Evolutionary conservation across 2,113 vertebrate species (phyloP), one percentile per base, ranked within the genome.

Genomic region (Nematolebias whitei): DNA sequence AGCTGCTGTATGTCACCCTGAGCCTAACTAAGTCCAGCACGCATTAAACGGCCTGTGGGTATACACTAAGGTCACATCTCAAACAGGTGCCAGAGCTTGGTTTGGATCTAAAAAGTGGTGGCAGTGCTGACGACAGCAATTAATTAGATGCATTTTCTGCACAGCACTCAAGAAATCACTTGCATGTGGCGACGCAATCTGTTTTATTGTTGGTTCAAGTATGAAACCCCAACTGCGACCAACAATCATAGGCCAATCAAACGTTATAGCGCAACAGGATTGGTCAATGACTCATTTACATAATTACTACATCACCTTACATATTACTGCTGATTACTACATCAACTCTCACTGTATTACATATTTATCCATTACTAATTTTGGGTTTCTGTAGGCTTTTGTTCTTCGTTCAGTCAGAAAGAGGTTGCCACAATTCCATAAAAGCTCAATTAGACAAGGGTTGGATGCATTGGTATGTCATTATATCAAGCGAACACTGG

Each of bases 391-490:
- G n/a, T 4, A 47, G n/a, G 8, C 44, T 47, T 18, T 19, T 47
- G 44, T 44, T 12, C 43, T 44, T 44, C 16, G 7, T 44, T 44
- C 41, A 2, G 41, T 18, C 43, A 9, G 2, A 51, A 44, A 18
- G 4, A 19, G 23, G 35, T 14, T 2, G 11, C 32, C 32, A 35
- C 54, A 38, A n/a, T 53, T 47, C n/a, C 24, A 71, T 47, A 56
- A 76, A 72, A 67, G 14, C 43, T 14, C 29, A 59, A 54, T 23
- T 40, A 29, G 18, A 22, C 50, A 3, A 64, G 40, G 32, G 22
- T 69, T 47, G 65, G 57, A 70, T 71, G 56, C 76, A 80, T 67
- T 49, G 59, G 75, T 76, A 83, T 84, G 64, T 62, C 78, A 83
- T 76, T 85, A 83, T 66, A 66, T 84, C 60, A 44, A 0, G 49